phyloP scores from a whole-genome alignment of 2,113 vertebrate genomes.

The Cheilinus undulatus region DNA sequence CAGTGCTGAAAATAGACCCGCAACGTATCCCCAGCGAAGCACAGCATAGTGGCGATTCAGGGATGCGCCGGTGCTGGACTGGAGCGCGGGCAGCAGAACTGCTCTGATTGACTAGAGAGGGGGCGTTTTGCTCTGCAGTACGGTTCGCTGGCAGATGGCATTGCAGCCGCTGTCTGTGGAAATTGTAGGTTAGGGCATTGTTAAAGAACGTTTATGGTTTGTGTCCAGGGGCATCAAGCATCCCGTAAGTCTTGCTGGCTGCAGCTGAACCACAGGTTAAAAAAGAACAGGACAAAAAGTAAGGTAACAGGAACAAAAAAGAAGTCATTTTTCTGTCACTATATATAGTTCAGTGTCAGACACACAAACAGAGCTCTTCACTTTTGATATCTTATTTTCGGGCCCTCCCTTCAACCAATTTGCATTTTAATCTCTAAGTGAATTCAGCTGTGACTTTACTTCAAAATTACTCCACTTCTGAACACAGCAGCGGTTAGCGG shows the following conservation, averaged over 20 bases:
- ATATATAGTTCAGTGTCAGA: not conserved
- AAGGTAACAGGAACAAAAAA: not conserved
- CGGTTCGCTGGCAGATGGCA: too few species aligned
- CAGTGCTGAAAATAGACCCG: too few species aligned
- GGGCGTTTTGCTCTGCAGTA: too few species aligned
- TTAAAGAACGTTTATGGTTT: not conserved
- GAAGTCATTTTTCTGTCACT: not conserved
- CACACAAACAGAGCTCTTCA: not conserved
- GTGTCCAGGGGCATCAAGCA: too few species aligned
- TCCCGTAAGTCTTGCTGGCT: not conserved
- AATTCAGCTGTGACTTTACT: conserved; percentile 47
- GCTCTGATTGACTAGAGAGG: too few species aligned
- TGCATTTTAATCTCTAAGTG: conserved; percentile 45
- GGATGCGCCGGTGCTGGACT: too few species aligned
- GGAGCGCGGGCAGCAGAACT: too few species aligned
- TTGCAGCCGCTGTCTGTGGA: too few species aligned
- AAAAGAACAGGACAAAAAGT: not conserved
- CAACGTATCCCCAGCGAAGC: too few species aligned
- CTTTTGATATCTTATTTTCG: conserved; percentile 29
- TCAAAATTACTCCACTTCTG: conserved; percentile 29
- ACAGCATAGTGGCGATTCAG: too few species aligned
- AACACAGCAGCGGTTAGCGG: conserved; percentile 7
- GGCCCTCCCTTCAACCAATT: conserved; percentile 11
- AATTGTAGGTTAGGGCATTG: too few species aligned
- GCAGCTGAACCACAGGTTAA: not conserved